A percentile compares a stretch with the other conserved stretches of the same genome.
phyloP scores from a whole-genome alignment of 2,797 vertebrate species.

The Menidia menidia region DNA sequence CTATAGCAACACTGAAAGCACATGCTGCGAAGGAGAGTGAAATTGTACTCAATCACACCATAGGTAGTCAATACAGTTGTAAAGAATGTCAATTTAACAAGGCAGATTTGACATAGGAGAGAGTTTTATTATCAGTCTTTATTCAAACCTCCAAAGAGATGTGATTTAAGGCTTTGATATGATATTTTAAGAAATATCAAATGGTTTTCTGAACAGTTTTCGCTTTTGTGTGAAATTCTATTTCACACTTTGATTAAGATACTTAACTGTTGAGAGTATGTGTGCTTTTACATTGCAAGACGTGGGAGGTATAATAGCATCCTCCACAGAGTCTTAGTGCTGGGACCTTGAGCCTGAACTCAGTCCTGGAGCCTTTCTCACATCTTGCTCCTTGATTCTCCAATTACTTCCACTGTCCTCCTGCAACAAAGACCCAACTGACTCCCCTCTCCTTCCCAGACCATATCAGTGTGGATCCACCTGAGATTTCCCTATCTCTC shows the following conservation, averaged over 20 bases:
- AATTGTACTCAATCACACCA: too few species aligned
- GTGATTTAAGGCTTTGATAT: background rate
- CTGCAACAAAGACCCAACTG: slow-evolving; percentile 82
- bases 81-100: too few species aligned
- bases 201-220: background rate
- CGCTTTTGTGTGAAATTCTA: slow-evolving; percentile 61
- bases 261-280: slow-evolving; percentile 53
- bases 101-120: too few species aligned
- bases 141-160: background rate
- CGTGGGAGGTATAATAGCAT: slow-evolving; percentile 78
- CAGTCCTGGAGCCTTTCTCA: slow-evolving; percentile 82
- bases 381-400: slow-evolving; percentile 81
- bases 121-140: background rate
- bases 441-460: slow-evolving; percentile 85
- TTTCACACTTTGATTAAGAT: slow-evolving; percentile 64
- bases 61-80: too few species aligned
- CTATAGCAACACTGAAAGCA: background rate
- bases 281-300: slow-evolving; percentile 83
- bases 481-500: slow-evolving; percentile 80
- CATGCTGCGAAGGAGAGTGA: background rate
- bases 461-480: slow-evolving; percentile 78
- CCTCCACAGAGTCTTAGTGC: slow-evolving; percentile 67
- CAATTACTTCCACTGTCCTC: slow-evolving; percentile 85
- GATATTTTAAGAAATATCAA: background rate
- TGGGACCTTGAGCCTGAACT: slow-evolving; percentile 76